These are phyloP conservation scores for Amphipyra berbera DNA, from an alignment of 2,888 invertebrate genomes.

Conservation along the genomic window DNA sequence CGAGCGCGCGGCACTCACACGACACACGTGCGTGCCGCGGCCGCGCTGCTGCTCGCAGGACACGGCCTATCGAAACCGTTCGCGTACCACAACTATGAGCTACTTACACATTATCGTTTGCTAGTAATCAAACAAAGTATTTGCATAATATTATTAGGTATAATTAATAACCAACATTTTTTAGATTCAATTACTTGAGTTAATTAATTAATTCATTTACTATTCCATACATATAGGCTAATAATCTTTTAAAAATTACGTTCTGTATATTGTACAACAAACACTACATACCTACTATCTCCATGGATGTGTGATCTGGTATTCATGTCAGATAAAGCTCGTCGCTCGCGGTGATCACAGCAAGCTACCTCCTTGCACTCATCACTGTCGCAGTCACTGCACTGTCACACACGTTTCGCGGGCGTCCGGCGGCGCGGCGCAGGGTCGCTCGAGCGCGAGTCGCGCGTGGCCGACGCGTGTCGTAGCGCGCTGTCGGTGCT, in stretches of 20 bases:
- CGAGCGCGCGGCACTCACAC: no score
- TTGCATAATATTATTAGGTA: no score
- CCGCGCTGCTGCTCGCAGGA: no score
- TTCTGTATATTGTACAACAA: not conserved
- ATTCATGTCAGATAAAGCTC: constrained; percentile 7
- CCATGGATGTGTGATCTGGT: constrained; percentile 17
- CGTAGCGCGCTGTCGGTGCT: constrained; percentile 42
- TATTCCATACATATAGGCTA: not conserved
- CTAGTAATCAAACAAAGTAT: no score
- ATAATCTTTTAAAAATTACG: not conserved
- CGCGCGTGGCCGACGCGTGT: constrained; percentile 23
- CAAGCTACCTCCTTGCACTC: constrained; percentile 19
- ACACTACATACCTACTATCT: constrained; percentile 37
- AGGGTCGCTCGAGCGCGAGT: constrained; percentile 24
- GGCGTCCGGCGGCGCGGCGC: constrained; percentile 1
- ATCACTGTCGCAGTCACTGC: constrained; percentile 18
- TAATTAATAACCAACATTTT: no score
- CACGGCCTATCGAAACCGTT: no score
- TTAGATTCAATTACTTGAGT: no score
- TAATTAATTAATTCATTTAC: no score
- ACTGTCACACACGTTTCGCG: constrained; percentile 17
- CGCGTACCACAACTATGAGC: no score
- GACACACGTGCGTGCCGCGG: no score
- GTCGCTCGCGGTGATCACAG: constrained; percentile 9
- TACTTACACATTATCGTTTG: no score